phyloP scores from a whole-genome alignment of 2,113 vertebrate species.

The Gallinago paraguaiae region DNA sequence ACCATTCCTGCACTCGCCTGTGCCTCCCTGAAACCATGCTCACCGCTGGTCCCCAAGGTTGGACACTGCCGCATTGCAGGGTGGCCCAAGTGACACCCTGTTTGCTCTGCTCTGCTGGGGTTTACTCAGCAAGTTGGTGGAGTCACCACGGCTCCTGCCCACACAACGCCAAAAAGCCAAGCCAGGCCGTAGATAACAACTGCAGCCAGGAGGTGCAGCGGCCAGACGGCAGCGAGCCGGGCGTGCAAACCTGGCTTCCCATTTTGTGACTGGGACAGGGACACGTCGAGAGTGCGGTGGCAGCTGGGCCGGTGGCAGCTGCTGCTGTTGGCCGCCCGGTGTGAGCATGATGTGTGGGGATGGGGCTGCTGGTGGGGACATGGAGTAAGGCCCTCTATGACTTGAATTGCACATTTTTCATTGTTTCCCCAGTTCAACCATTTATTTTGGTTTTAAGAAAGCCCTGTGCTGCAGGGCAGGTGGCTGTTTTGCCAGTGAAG shows the following conservation, averaged over 20 bases:
- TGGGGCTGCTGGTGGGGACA: background rate
- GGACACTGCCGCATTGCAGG: accelerated
- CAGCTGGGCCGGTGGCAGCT: background rate
- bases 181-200: too few species aligned
- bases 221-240: background rate
- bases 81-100: too few species aligned
- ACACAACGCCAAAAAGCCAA: background rate
- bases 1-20: background rate
- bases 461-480: accelerated
- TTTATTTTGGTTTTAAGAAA: background rate
- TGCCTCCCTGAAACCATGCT: background rate
- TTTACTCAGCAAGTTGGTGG: background rate
- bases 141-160: background rate
- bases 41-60: accelerated
- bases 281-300: accelerated
- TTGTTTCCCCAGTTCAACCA: background rate
- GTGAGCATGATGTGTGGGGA: accelerated
- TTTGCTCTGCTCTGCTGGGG: background rate
- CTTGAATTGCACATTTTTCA: background rate
- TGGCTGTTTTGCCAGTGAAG: background rate
- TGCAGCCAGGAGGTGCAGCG: accelerated
- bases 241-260: background rate
- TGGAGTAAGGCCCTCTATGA: background rate
- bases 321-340: background rate
- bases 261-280: background rate